Conservation (phyloP, 2,888 invertebrate genomes). For the Odontomyia ornata region DNA sequence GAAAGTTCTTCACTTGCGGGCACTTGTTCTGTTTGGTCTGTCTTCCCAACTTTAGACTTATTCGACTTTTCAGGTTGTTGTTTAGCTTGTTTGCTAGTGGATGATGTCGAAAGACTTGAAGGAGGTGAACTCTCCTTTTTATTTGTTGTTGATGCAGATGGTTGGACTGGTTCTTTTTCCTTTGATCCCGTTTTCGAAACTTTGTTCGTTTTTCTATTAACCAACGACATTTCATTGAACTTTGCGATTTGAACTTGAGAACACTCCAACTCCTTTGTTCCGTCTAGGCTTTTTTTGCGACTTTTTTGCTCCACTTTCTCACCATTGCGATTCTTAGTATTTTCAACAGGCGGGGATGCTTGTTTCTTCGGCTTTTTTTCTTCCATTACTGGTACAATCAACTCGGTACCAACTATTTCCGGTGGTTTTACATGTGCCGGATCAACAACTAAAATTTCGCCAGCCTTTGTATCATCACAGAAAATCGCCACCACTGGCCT, state of each 20-base stretch:
- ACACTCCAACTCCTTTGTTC: neutral
- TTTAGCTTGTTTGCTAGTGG: neutral
- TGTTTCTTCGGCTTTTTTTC: slow-evolving; percentile 50
- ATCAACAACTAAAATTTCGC: slow-evolving; percentile 6
- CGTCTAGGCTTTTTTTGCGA: neutral
- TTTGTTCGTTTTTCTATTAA: slow-evolving; percentile 23
- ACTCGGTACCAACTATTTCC: slow-evolving; percentile 58
- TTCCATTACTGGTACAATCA: slow-evolving; percentile 63
- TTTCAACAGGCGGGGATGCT: neutral
- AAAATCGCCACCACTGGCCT: slow-evolving; percentile 70
- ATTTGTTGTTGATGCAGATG: neutral
- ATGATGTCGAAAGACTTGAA: neutral
- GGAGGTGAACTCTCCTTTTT: neutral
- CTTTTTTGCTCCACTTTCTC: neutral
- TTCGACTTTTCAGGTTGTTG: slow-evolving; percentile 19
- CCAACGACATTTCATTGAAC: slow-evolving; percentile 41
- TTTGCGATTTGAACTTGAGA: slow-evolving; percentile 20
- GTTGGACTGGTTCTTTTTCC: slow-evolving; percentile 30
- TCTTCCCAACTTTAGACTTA: slow-evolving; percentile 48
- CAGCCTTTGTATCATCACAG: slow-evolving; percentile 65
- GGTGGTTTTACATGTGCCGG: slow-evolving; percentile 54
- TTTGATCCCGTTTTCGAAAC: neutral
- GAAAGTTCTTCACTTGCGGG: no score
- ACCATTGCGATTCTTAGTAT: no score
- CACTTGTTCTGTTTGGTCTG: neutral